Base-by-base conservation (phyloP, 2,797 vertebrate species). In the Notolepis coatsorum region DNA sequence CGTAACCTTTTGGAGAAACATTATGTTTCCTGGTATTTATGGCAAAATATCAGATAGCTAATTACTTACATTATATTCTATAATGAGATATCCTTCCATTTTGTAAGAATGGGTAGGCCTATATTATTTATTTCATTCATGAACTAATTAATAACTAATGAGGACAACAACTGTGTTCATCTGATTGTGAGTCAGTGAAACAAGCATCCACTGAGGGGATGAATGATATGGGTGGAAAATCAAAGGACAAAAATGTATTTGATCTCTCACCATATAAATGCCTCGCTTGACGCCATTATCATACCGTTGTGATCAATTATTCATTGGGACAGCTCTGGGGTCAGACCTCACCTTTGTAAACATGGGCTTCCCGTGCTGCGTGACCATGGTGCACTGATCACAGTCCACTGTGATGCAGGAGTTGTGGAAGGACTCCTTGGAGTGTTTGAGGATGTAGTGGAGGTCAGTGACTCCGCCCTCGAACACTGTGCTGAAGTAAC, bases 341-440 rank as follows among this genome's bases (percentile, higher is more conserved):
- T 80, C 71, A 79, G 62, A 72, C 79, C 74, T 76, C 94, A 99
- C 97, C 97, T 99, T 99, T 86, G 97, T 98, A 89, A 99, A 99
- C 97, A 98, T 98, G 84, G 97, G 97, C 85, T 99, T 99, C 89
- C 97, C 97, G 37, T 98, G 97, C 89, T 99, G 97, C 60, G 97
- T 99, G 91, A 98, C 94, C 97, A 99, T 98, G 84, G 95, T 97
- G 86, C 97, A 99, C 90, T 99, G 97, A 89, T 99, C 97, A 73
- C 97, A 98, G 93, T 99, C 97, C 91, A 99, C 93, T 37, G 96
- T 98, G 94, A 99, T 98, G 89, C 96, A 98, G 79, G 96, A 96
- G 94, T 96, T 99, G 94, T 98, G 97, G 90, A 98, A 98, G 45
- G 97, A 97, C 84, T 99, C 97, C 94, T 99, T 99, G 69, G 97